phyloP scores from a whole-genome alignment of 1,140 invertebrate species.

The Mizuhopecten yessoensis region DNA sequence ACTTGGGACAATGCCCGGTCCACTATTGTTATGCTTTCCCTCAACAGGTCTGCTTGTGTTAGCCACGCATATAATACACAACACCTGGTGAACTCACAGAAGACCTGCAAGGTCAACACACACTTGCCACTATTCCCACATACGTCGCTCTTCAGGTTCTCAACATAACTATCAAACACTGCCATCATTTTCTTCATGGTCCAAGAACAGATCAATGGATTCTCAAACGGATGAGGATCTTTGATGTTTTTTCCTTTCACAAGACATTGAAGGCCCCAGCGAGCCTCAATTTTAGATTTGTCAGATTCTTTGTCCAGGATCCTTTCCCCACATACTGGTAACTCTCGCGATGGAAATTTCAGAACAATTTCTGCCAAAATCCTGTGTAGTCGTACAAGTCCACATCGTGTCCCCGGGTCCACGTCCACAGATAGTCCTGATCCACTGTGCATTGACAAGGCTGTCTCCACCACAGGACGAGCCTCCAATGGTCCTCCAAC shows the following conservation, averaged over 20 bases:
- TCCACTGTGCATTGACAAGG: conserved; percentile 74
- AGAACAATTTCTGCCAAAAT: conserved; percentile 41
- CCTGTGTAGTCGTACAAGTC: conserved; percentile 53
- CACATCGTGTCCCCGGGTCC: conserved; percentile 50
- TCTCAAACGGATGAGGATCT: background rate
- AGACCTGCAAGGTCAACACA: conserved; percentile 40
- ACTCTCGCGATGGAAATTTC: conserved; percentile 36
- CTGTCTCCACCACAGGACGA: conserved; percentile 79
- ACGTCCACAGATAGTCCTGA: background rate
- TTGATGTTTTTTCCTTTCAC: background rate
- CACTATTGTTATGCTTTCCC: conserved; percentile 68
- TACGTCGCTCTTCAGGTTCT: conserved; percentile 42
- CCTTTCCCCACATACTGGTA: background rate
- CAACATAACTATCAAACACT: conserved; percentile 57
- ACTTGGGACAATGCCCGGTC: conserved; percentile 51
- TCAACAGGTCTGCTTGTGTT: conserved; percentile 66
- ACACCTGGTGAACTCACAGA: conserved; percentile 68
- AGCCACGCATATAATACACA: conserved; percentile 81
- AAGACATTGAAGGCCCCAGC: background rate
- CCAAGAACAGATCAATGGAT: background rate
- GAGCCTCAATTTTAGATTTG: background rate
- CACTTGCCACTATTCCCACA: background rate
- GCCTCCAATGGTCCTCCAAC: conserved; percentile 78
- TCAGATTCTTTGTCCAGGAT: conserved; percentile 15
- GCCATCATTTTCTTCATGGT: conserved; percentile 56